phyloP scores from a whole-genome alignment of 2,113 vertebrate genomes.

The Tichodroma muraria region DNA sequence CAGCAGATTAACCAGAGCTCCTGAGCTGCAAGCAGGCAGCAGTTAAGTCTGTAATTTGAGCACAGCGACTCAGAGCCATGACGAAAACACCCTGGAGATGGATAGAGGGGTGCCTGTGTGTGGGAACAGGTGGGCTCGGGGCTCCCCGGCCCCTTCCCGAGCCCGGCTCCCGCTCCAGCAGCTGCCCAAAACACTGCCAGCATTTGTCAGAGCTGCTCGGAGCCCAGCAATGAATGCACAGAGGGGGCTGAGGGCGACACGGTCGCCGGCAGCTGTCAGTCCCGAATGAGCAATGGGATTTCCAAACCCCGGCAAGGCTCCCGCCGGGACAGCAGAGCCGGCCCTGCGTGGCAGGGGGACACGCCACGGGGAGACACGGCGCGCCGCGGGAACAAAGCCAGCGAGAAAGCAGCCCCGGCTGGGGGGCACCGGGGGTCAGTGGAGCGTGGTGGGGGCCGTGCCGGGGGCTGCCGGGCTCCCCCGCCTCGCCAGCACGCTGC shows the following conservation, averaged over 20 bases:
- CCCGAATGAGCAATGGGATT: neutral
- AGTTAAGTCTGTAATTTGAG: neutral
- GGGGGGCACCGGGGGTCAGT: neutral
- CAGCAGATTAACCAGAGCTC: conserved; percentile 25
- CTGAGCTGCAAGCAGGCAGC: neutral
- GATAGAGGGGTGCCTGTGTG: conserved; percentile 17
- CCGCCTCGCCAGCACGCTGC: neutral
- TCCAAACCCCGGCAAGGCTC: neutral
- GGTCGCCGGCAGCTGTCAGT: neutral
- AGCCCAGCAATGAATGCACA: neutral
- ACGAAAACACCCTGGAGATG: neutral
- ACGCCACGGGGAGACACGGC: neutral
- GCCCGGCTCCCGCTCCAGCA: conserved; percentile 1
- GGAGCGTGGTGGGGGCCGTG: neutral
- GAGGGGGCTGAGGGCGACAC: neutral
- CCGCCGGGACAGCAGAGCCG: neutral
- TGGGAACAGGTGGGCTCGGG: neutral
- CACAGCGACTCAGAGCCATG: neutral
- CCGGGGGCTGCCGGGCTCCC: neutral
- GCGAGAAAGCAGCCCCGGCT: neutral
- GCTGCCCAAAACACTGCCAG: conserved; percentile 21
- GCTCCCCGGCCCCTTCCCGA: neutral
- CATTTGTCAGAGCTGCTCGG: neutral
- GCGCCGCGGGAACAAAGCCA: conserved; percentile 5
- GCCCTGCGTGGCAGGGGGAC: neutral